phyloP scores from a whole-genome alignment of 2,113 vertebrate species.

The Heterotis niloticus region DNA sequence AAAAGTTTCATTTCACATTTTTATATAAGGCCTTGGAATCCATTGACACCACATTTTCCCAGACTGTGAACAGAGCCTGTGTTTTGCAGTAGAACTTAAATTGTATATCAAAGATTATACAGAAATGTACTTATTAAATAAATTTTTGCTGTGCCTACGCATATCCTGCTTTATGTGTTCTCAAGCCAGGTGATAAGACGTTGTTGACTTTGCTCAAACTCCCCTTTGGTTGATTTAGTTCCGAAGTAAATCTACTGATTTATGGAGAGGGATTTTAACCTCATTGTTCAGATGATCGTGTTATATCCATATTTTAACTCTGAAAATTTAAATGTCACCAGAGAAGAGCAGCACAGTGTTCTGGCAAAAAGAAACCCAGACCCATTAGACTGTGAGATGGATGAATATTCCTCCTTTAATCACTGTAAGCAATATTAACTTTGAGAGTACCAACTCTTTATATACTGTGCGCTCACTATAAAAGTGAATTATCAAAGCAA shows the following conservation, averaged over 20 bases:
- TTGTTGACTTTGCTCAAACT: neutral
- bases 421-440: constrained; percentile 14
- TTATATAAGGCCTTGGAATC: too few species aligned
- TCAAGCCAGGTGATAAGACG: neutral
- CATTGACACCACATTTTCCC: too few species aligned
- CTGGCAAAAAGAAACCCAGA: neutral
- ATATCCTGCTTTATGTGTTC: too few species aligned
- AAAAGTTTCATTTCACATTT: too few species aligned
- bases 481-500: constrained; percentile 3
- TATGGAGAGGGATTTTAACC: constrained; percentile 9
- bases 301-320: neutral
- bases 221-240: neutral
- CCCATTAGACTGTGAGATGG: neutral
- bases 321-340: neutral
- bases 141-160: too few species aligned
- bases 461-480: neutral
- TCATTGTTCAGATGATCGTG: neutral
- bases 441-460: neutral
- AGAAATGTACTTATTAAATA: too few species aligned
- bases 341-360: neutral
- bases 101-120: too few species aligned
- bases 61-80: too few species aligned
- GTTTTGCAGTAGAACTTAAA: too few species aligned
- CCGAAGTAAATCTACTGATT: neutral
- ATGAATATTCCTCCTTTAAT: constrained; percentile 16